These are phyloP conservation scores for Syngnathus rostellatus DNA, from an alignment of 2,797 vertebrate species.

Conservation along the genomic window DNA sequence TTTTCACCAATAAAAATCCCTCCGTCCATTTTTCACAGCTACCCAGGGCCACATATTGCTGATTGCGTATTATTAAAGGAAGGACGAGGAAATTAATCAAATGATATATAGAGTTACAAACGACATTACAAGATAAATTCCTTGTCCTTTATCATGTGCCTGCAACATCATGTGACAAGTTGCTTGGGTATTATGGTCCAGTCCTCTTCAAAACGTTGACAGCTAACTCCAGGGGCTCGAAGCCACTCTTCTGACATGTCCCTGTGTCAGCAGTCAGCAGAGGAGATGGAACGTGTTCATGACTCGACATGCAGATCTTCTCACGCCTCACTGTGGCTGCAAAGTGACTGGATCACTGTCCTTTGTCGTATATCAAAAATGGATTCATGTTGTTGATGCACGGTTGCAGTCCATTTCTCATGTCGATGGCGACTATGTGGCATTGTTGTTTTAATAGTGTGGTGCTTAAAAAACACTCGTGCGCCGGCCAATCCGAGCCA, in stretches of 20 bases:
- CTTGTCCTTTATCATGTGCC: background rate
- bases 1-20: too few relatives aligned
- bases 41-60: background rate
- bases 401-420: background rate
- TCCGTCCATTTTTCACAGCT: background rate
- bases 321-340: conserved; percentile 39
- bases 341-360: conserved; percentile 30
- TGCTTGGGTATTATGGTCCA: conserved; percentile 14
- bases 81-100: background rate
- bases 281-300: conserved; percentile 56
- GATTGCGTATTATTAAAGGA: background rate
- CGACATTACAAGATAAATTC: background rate
- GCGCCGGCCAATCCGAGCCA: conserved; percentile 30
- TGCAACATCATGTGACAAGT: conserved; percentile 21
- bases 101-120: background rate
- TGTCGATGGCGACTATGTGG: background rate
- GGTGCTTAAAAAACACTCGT: conserved; percentile 22
- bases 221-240: conserved; percentile 27
- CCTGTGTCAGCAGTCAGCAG: conserved; percentile 46
- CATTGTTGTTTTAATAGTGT: conserved; percentile 41
- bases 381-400: too few relatives aligned
- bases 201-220: conserved; percentile 33
- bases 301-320: conserved; percentile 49
- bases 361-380: background rate
- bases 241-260: conserved; percentile 51